These are phyloP conservation scores for Spheniscus humboldti DNA, from an alignment of 2,797 vertebrate genomes.

Conservation along the genomic window DNA sequence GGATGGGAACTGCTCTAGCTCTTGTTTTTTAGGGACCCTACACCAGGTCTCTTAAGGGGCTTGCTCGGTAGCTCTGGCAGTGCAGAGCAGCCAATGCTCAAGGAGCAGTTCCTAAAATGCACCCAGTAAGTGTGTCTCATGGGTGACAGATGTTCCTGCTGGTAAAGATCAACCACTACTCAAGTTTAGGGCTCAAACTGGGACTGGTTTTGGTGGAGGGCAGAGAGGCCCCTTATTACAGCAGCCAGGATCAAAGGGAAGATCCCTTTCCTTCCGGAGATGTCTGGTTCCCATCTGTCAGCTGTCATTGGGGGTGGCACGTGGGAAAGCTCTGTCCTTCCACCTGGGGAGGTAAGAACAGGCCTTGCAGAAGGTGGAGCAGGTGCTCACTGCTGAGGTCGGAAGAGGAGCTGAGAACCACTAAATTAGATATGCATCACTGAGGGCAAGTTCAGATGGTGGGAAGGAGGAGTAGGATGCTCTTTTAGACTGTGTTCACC, in stretches of 20 bases:
- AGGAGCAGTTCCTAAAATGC: not conserved
- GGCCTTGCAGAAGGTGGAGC: not conserved
- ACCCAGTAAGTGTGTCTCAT: not conserved
- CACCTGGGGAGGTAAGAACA: not conserved
- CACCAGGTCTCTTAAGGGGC: not conserved
- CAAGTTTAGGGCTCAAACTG: not conserved
- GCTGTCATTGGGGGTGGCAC: not conserved
- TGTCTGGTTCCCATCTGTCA: not conserved
- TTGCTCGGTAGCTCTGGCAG: not conserved
- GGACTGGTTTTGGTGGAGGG: not conserved
- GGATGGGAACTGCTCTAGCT: not conserved
- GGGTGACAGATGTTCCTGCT: not conserved
- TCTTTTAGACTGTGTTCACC: not conserved
- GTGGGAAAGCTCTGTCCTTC: not conserved
- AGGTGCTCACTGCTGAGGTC: not conserved
- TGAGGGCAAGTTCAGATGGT: not conserved
- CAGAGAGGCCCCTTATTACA: not conserved
- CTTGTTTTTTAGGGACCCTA: not conserved
- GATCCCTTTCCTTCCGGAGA: not conserved
- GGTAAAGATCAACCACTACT: not conserved
- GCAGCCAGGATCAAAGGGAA: not conserved
- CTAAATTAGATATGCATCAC: not conserved
- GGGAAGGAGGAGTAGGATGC: not conserved
- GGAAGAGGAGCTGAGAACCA: not conserved
- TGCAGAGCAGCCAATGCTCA: not conserved